These are phyloP conservation scores for Helostoma temminkii DNA, from an alignment of 2,797 vertebrate species.

Conservation along the genomic window DNA sequence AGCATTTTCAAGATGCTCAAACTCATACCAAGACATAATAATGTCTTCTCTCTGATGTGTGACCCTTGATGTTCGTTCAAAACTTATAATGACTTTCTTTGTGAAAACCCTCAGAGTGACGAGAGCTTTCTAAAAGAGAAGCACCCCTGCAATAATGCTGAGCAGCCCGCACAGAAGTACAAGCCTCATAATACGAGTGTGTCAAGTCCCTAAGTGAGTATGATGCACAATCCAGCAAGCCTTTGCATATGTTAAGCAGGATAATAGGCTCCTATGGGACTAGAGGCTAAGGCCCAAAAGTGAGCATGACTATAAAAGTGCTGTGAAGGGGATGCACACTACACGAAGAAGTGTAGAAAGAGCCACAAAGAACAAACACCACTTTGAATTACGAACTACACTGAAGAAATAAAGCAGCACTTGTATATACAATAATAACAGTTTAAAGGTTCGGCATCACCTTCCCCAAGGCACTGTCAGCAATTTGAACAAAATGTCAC, in stretches of 20 bases:
- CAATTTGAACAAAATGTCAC: slow-evolving; percentile 77
- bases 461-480: slow-evolving; percentile 71
- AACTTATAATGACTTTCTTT: slow-evolving; percentile 83
- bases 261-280: slow-evolving; percentile 84
- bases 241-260: slow-evolving; percentile 85
- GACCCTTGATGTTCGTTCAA: slow-evolving; percentile 68
- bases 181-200: slow-evolving; percentile 76
- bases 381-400: slow-evolving; percentile 72
- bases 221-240: slow-evolving; percentile 79
- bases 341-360: slow-evolving; percentile 61
- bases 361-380: slow-evolving; percentile 71
- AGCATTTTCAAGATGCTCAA: slow-evolving; percentile 52
- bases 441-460: slow-evolving; percentile 72
- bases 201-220: slow-evolving; percentile 85
- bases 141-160: slow-evolving; percentile 70
- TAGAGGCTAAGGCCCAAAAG: slow-evolving; percentile 77
- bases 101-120: slow-evolving; percentile 73
- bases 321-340: slow-evolving; percentile 66
- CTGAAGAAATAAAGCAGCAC: slow-evolving; percentile 57
- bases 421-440: slow-evolving; percentile 66
- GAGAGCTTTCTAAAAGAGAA: slow-evolving; percentile 80
- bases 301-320: slow-evolving; percentile 75
- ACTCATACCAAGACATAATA: slow-evolving; percentile 45
- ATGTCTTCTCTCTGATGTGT: slow-evolving; percentile 60
- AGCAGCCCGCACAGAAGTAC: slow-evolving; percentile 72